A percentile compares a stretch with the other conserved stretches of the same genome.
Evolutionary conservation across 2,888 invertebrate genomes (phyloP).

Genomic region (Spilarctia lutea): DNA sequence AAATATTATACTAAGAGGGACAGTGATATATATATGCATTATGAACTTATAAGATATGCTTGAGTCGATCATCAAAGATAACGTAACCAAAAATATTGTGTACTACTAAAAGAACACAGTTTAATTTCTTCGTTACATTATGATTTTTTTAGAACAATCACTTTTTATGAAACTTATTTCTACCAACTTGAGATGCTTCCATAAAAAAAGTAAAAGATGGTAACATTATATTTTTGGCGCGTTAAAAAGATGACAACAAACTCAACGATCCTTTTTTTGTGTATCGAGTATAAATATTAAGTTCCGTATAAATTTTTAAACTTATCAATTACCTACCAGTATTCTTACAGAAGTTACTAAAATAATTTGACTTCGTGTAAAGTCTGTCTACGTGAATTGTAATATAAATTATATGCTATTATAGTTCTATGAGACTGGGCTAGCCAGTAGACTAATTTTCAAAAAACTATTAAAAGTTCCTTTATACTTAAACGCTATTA

Average conservation of each 20-base stretch:
- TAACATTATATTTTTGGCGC: not conserved
- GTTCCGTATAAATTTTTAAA: not conserved
- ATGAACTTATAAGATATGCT: no score
- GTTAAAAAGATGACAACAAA: not conserved
- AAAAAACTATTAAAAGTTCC: not conserved
- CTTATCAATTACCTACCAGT: not conserved
- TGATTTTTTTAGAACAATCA: not conserved
- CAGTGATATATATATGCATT: no score
- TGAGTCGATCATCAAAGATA: not conserved
- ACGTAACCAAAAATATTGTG: not conserved
- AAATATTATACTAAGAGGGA: not conserved
- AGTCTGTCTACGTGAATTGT: not conserved
- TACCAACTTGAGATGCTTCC: not conserved
- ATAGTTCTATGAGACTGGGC: not conserved
- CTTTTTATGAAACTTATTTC: not conserved
- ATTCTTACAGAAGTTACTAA: not conserved
- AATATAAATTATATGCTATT: not conserved
- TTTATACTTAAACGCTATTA: not conserved
- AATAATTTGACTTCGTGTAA: not conserved
- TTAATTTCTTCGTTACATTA: not conserved
- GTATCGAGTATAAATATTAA: not conserved
- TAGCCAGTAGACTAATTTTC: not conserved
- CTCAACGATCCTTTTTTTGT: not conserved
- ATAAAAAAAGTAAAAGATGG: not conserved
- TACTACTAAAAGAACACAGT: not conserved